Conservation (phyloP, 2,888 invertebrate genomes). For the Lutraria lutraria region DNA sequence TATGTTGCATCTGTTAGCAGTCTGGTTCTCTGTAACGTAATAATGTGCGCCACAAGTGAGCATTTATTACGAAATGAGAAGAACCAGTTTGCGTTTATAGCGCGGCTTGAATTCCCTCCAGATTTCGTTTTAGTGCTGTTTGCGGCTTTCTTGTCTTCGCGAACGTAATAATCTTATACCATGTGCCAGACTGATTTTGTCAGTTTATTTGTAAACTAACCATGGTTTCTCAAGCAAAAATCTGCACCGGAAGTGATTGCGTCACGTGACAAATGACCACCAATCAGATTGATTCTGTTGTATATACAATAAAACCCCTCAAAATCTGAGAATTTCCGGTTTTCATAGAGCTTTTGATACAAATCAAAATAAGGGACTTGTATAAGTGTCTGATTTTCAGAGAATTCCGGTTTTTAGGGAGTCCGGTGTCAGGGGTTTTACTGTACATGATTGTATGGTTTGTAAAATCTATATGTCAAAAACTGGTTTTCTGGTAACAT, state of each 20-base stretch:
- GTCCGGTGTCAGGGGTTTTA: no score
- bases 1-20: neutral
- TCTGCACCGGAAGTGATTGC: neutral
- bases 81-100: slow-evolving; percentile 2
- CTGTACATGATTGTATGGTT: no score
- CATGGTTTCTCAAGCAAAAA: neutral
- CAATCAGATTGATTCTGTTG: no score
- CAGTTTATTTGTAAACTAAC: neutral
- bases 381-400: no score
- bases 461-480: no score
- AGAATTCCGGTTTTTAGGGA: no score
- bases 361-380: no score
- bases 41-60: slow-evolving; percentile 4
- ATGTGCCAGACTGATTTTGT: neutral
- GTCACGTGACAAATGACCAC: neutral
- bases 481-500: no score
- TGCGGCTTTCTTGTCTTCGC: neutral
- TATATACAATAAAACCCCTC: no score
- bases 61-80: neutral
- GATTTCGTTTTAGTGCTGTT: neutral
- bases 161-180: neutral
- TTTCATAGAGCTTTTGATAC: no score
- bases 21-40: neutral
- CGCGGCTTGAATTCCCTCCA: neutral
- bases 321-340: no score